Conservation (phyloP, 2,797 vertebrate genomes). For the Ibycter americanus region DNA sequence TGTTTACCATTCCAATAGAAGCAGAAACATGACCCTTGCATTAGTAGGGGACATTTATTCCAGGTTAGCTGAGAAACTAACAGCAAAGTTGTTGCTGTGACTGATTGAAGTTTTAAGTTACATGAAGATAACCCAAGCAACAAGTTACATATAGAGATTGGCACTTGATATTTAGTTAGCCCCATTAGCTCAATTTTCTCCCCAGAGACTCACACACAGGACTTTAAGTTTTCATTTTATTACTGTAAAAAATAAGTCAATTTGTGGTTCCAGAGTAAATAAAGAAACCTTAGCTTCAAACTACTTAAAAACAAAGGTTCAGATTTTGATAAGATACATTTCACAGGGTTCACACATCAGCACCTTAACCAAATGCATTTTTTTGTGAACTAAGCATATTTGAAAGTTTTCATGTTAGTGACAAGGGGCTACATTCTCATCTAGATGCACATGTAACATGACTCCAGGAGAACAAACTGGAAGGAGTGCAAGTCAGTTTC, state of each 20-base stretch:
- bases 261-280: conserved; percentile 52
- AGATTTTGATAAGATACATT: background rate
- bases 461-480: background rate
- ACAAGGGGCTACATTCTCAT: conserved; percentile 19
- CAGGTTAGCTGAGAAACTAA: background rate
- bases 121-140: background rate
- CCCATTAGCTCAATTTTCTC: background rate
- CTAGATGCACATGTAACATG: conserved; percentile 2
- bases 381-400: background rate
- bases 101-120: background rate
- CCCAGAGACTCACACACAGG: conserved; percentile 40
- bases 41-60: background rate
- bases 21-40: background rate
- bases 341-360: conserved; percentile 18
- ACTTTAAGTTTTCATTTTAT: conserved; percentile 38
- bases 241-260: conserved; percentile 51
- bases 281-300: conserved; percentile 25
- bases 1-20: background rate
- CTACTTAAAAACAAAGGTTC: conserved; percentile 35
- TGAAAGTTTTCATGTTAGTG: background rate
- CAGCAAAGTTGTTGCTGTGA: background rate
- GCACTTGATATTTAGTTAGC: conserved; percentile 22
- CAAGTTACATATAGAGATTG: background rate
- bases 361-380: conserved; percentile 28
- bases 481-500: conserved; percentile 24